Conservation (phyloP, 2,797 vertebrate species). For the Pempheris klunzingeri region DNA sequence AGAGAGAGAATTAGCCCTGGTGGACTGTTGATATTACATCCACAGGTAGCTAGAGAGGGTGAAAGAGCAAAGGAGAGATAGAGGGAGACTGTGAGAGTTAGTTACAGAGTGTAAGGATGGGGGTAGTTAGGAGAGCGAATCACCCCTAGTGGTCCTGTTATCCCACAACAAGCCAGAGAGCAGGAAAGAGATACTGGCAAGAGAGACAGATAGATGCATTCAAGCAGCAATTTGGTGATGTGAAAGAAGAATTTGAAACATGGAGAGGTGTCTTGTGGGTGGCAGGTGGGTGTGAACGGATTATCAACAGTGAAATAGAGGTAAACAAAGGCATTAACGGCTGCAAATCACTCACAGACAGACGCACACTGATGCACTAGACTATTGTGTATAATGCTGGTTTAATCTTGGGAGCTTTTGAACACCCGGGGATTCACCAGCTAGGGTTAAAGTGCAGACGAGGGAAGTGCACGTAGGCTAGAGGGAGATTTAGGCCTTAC, state of each 20-base stretch:
- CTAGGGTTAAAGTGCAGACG: conserved; percentile 36
- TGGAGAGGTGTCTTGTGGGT: conserved; percentile 64
- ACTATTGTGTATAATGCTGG: conserved; percentile 26
- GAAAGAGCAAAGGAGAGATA: conserved; percentile 46
- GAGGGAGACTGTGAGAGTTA: conserved; percentile 57
- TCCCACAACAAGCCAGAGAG: conserved; percentile 89
- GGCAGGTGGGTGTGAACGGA: conserved; percentile 71
- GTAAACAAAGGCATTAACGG: conserved; percentile 77
- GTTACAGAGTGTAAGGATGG: conserved; percentile 87
- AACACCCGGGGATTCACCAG: conserved; percentile 40
- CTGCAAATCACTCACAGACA: conserved; percentile 61
- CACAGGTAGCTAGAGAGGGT: conserved; percentile 55
- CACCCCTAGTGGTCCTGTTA: conserved; percentile 91
- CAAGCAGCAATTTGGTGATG: conserved; percentile 71
- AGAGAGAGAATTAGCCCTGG: conserved; percentile 58
- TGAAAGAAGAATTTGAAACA: conserved; percentile 66
- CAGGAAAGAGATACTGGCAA: conserved; percentile 65
- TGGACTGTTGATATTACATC: conserved; percentile 60
- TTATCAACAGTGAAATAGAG: conserved; percentile 72
- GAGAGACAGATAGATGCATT: conserved; percentile 71
- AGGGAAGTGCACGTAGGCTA: background rate
- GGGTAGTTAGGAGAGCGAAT: conserved; percentile 94
- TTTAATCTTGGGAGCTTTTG: conserved; percentile 48
- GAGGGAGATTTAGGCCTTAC: conserved; percentile 29
- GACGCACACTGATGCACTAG: conserved; percentile 11